phyloP scores from a whole-genome alignment of 2,797 vertebrate genomes.

The Thamnophis elegans region DNA sequence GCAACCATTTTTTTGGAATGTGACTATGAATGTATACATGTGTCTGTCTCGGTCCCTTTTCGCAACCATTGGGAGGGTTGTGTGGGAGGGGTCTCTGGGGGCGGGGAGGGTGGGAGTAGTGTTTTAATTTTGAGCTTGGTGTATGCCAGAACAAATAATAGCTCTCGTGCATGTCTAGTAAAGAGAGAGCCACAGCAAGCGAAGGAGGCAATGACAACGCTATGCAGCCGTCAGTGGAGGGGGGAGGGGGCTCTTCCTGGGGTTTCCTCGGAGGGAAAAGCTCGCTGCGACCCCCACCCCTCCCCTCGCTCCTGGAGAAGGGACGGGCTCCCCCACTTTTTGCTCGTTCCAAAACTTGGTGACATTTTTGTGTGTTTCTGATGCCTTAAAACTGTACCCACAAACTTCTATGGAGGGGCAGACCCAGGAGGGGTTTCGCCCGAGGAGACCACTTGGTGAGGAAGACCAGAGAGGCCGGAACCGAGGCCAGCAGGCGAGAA shows the following conservation, averaged over 20 bases:
- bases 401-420: not conserved
- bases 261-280: not conserved
- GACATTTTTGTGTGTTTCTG: not conserved
- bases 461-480: not conserved
- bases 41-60: not conserved
- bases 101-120: not conserved
- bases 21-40: conserved; percentile 24
- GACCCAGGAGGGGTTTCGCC: not conserved
- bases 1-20: conserved; percentile 5
- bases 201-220: not conserved
- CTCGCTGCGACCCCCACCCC: not conserved
- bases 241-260: not conserved
- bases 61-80: not conserved
- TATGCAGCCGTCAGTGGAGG: not conserved
- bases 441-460: not conserved
- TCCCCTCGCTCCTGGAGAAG: not conserved
- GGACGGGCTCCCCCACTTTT: not conserved
- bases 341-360: not conserved
- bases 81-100: too few species aligned
- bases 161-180: not conserved
- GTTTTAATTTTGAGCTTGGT: not conserved
- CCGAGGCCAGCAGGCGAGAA: not conserved
- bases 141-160: not conserved
- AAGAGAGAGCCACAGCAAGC: not conserved
- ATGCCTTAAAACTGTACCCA: conserved; percentile 21